phyloP scores from a whole-genome alignment of 2,797 vertebrate genomes.

The Hypotaenidia okinawae region DNA sequence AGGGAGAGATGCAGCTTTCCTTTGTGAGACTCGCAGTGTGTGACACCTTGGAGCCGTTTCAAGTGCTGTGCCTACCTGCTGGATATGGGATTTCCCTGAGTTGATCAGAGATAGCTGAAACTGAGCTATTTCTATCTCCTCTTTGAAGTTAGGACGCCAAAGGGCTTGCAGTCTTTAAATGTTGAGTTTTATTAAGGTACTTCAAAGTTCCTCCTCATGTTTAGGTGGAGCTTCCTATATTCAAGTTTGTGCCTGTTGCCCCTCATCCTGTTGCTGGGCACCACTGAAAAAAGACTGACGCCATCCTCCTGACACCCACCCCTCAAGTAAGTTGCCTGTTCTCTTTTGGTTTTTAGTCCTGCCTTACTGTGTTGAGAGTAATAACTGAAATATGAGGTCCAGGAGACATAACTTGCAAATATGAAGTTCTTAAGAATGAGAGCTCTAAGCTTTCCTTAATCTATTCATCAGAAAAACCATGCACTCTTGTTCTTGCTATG shows the following conservation, averaged over 20 bases:
- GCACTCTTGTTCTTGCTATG: neutral
- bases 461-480: neutral
- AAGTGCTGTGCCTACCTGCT: fast-evolving
- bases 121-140: neutral
- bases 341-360: neutral
- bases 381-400: neutral
- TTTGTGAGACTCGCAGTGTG: neutral
- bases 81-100: neutral
- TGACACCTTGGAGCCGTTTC: neutral
- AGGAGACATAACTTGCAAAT: neutral
- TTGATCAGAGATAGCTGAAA: neutral
- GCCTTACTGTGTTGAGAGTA: neutral
- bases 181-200: neutral
- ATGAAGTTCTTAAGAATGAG: neutral
- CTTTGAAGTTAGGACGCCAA: neutral
- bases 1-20: neutral
- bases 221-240: too few relatives aligned
- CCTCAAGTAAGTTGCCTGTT: neutral
- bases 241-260: too few relatives aligned
- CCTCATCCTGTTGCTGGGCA: too few relatives aligned
- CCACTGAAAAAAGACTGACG: too few relatives aligned
- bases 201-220: too few relatives aligned
- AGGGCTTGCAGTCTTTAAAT: neutral
- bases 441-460: neutral
- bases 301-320: too few relatives aligned